A percentile compares a stretch with the other conserved stretches of the same genome.
phyloP scores from a whole-genome alignment of 2,113 vertebrate species.

The Grammatotria lemairii region DNA sequence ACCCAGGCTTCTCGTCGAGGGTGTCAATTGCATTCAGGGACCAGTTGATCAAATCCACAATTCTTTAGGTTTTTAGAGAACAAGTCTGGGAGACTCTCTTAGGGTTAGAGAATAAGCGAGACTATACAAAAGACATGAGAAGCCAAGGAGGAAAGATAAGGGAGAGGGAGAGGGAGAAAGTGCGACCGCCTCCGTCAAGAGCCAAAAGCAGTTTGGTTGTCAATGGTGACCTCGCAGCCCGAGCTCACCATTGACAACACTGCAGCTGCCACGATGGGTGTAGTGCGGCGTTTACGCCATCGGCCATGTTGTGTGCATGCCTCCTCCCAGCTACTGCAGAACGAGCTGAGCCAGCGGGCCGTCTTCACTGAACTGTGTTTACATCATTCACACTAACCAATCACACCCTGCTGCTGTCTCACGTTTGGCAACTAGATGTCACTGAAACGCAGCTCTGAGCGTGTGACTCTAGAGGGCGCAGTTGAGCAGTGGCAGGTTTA shows the following conservation, averaged over 20 bases:
- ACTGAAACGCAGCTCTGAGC: neutral
- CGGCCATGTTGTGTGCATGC: neutral
- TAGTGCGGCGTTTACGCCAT: neutral
- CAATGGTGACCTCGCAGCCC: neutral
- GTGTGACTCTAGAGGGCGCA: neutral
- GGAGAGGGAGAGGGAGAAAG: rapidly evolving
- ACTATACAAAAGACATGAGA: neutral
- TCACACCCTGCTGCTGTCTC: neutral
- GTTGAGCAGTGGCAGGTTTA: neutral
- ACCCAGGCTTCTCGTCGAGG: neutral
- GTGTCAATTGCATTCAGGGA: neutral
- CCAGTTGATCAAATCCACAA: neutral
- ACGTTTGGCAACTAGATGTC: neutral
- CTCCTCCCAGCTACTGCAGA: neutral
- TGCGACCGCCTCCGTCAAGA: neutral
- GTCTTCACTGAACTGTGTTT: neutral
- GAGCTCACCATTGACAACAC: neutral
- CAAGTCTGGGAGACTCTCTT: neutral
- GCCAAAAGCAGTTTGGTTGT: neutral
- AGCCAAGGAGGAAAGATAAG: neutral
- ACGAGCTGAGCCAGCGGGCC: neutral
- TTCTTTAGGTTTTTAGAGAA: neutral
- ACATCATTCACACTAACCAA: neutral
- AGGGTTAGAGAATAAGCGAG: neutral
- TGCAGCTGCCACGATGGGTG: neutral